A percentile compares a stretch with the other conserved stretches of the same genome.
Evolutionary conservation across 2,797 vertebrate genomes (phyloP).

Genomic region (Tinamus major): DNA sequence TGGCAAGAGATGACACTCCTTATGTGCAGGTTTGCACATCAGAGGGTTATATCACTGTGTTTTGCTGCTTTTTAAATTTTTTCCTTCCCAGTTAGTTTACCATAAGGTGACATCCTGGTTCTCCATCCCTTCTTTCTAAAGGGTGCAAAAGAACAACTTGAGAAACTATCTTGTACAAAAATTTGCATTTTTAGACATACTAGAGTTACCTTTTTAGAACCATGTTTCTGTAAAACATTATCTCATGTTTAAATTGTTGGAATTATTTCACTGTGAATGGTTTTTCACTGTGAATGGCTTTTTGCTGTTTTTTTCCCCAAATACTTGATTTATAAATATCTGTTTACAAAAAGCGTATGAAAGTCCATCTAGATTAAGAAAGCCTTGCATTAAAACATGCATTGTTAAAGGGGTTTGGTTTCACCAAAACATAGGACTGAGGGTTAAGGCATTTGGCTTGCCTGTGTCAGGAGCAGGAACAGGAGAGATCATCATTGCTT

Average conservation of each 20-base stretch:
- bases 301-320: not conserved
- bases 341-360: not conserved
- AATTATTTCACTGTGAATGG: not conserved
- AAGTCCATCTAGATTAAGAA: slow-evolving; percentile 20
- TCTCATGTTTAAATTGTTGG: not conserved
- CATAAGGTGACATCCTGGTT: not conserved
- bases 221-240: not conserved
- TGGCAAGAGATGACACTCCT: not conserved
- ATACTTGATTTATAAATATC: not conserved
- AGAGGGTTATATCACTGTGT: not conserved
- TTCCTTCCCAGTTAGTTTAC: not conserved
- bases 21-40: not conserved
- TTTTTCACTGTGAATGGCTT: not conserved
- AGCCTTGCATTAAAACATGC: not conserved
- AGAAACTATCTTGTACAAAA: not conserved
- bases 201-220: not conserved
- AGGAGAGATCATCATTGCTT: not conserved
- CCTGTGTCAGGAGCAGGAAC: not conserved
- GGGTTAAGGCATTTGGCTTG: slow-evolving; percentile 14
- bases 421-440: not conserved
- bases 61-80: not conserved
- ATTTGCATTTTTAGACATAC: not conserved
- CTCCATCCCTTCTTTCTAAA: not conserved
- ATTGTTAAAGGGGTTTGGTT: not conserved
- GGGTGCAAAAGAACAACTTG: not conserved